A percentile compares a stretch with the other conserved stretches of the same genome.
Conservation (phyloP, 2,797 vertebrate species). For the Arnoldichthys spilopterus region DNA sequence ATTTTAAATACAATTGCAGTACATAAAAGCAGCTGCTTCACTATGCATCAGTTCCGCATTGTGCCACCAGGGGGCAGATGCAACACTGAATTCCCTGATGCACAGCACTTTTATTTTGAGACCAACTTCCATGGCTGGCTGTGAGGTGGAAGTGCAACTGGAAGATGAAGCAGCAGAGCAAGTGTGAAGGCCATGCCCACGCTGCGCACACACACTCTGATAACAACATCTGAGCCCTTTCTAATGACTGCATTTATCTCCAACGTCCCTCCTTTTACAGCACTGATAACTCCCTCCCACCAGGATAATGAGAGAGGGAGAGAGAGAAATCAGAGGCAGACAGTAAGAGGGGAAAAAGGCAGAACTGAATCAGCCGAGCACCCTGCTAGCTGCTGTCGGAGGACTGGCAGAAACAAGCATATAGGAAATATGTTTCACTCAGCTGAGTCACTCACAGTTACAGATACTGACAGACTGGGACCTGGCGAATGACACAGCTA, state of each 20-base stretch:
- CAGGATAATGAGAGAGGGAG: constrained; percentile 44
- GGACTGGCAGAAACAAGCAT: constrained; percentile 5
- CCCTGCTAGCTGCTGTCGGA: constrained; percentile 2
- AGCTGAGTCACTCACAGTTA: constrained; percentile 9
- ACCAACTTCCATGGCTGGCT: constrained; percentile 14
- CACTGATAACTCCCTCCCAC: constrained; percentile 42
- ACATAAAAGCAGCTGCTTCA: not conserved
- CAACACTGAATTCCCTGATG: constrained; percentile 2
- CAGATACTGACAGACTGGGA: not conserved
- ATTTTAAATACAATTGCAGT: too few species aligned
- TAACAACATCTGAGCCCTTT: constrained; percentile 50
- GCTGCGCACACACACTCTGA: constrained; percentile 30
- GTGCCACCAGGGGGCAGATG: constrained; percentile 42
- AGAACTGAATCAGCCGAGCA: constrained; percentile 18
- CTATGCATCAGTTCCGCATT: not conserved
- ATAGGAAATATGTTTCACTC: constrained; percentile 7
- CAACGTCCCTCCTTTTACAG: constrained; percentile 36
- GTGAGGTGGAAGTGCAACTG: not conserved
- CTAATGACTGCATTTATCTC: constrained; percentile 60
- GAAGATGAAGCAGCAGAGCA: constrained; percentile 26
- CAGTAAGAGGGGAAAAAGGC: constrained; percentile 15
- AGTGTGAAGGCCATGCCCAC: constrained; percentile 34
- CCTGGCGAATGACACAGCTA: too few species aligned
- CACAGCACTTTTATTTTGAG: not conserved
- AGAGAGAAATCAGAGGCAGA: constrained; percentile 46